These are phyloP conservation scores for Monochamus alternatus DNA, from an alignment of 2,888 invertebrate species.

Conservation along the genomic window DNA sequence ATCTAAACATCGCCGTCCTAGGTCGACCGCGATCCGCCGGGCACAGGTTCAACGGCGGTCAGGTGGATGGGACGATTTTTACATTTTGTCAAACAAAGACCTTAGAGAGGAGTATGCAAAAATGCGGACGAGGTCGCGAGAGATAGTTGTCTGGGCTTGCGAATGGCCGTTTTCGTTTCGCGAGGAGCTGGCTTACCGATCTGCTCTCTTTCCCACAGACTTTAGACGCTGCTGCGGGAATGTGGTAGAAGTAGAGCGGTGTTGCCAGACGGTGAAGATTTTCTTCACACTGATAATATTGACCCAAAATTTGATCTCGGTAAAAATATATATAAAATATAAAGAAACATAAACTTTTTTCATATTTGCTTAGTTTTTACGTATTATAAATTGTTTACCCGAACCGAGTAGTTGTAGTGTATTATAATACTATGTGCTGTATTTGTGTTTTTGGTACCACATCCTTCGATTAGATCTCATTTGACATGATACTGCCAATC, in stretches of 20 bases:
- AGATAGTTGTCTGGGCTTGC: slow-evolving; percentile 35
- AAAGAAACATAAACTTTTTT: no score
- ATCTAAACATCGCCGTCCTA: slow-evolving; percentile 30
- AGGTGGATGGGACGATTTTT: slow-evolving; percentile 41
- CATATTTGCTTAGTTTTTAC: no score
- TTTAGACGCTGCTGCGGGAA: neutral
- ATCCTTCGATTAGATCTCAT: no score
- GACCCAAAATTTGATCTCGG: no score
- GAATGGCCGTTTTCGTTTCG: slow-evolving; percentile 29
- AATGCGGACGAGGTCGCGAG: slow-evolving; percentile 39
- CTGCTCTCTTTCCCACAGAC: slow-evolving; percentile 26
- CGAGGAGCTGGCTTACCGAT: slow-evolving; percentile 13
- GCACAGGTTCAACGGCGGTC: slow-evolving; percentile 43
- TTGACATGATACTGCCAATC: no score
- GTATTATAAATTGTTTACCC: no score
- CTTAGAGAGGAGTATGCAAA: slow-evolving; percentile 39
- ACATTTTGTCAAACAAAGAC: slow-evolving; percentile 37
- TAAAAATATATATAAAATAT: no score
- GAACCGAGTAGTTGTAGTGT: no score
- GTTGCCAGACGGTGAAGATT: neutral
- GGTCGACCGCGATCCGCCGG: slow-evolving; percentile 35
- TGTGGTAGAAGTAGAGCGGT: neutral
- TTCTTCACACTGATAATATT: no score
- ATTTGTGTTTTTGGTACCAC: no score
- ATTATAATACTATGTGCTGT: no score